Percentiles rank a stretch among this genome's conserved stretches.
Evolutionary conservation across 2,888 invertebrate genomes (phyloP).

Genomic region (Nymphalis polychloros): DNA sequence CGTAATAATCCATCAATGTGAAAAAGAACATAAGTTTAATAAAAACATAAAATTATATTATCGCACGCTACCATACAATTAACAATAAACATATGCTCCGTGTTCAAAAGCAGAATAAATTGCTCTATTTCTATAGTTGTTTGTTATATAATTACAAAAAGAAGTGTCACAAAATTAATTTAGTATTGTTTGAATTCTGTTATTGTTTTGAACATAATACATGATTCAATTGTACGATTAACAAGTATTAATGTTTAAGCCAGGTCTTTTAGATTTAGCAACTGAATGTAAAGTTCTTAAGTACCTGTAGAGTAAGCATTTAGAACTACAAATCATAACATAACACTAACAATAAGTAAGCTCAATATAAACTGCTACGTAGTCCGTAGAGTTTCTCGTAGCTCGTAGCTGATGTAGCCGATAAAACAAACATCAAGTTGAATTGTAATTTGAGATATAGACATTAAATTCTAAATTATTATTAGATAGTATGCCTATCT

Average conservation of each 20-base stretch:
- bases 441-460: not conserved
- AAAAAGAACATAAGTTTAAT: too few relatives aligned
- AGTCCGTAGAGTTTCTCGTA: constrained; percentile 10
- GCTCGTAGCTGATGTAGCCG: constrained; percentile 33
- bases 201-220: too few relatives aligned
- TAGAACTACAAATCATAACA: constrained; percentile 32
- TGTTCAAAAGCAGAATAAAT: not conserved
- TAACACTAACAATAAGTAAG: constrained; percentile 38
- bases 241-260: not conserved
- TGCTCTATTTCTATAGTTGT: too few relatives aligned
- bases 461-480: not conserved
- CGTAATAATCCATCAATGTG: too few relatives aligned
- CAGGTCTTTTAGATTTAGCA: not conserved
- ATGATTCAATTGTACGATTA: too few relatives aligned
- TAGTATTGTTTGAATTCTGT: too few relatives aligned
- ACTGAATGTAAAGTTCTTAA: not conserved
- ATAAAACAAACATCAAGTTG: constrained; percentile 20
- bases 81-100: not conserved
- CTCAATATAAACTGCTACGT: constrained; percentile 36
- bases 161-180: too few relatives aligned
- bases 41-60: too few relatives aligned
- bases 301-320: constrained; percentile 8
- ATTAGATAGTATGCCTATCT: too few relatives aligned
- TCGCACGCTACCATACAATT: not conserved
- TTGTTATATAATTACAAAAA: too few relatives aligned